Percentiles rank a stretch among this genome's conserved stretches.
phyloP scores from a whole-genome alignment of 2,797 vertebrate species.

The Adrianichthys oophorus region DNA sequence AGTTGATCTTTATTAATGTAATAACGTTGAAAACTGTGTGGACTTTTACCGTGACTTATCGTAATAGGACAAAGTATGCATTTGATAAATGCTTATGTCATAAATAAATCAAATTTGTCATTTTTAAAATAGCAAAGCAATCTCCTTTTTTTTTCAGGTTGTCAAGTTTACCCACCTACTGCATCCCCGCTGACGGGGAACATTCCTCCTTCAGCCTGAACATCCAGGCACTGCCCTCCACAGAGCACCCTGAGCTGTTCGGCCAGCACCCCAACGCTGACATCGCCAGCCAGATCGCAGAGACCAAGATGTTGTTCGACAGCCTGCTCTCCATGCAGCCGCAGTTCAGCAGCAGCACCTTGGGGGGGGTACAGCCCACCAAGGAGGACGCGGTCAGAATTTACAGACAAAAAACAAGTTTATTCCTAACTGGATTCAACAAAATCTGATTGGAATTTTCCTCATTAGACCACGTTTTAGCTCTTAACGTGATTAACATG shows the following conservation, averaged over 20 bases:
- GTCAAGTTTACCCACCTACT: conserved; percentile 77
- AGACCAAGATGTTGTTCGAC: conserved; percentile 84
- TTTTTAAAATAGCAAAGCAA: neutral
- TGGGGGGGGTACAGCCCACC: conserved; percentile 59
- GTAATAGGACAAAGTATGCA: no score
- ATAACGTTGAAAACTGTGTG: no score
- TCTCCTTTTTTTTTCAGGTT: conserved; percentile 67
- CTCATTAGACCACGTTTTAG: no score
- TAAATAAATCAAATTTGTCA: no score
- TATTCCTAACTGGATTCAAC: no score
- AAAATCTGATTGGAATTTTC: no score
- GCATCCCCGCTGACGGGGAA: conserved; percentile 82
- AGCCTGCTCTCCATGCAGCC: conserved; percentile 89
- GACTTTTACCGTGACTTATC: no score
- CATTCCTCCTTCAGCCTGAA: conserved; percentile 78
- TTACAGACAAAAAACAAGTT: neutral
- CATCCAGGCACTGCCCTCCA: conserved; percentile 77
- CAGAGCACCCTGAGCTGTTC: conserved; percentile 86
- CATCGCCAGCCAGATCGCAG: conserved; percentile 86
- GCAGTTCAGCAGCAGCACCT: conserved; percentile 71
- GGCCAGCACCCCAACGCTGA: conserved; percentile 90
- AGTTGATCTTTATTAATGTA: neutral
- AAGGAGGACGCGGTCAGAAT: conserved; percentile 83
- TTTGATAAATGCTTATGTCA: no score
- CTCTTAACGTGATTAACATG: no score